Percentiles rank a stretch among this genome's conserved stretches.
These are phyloP conservation scores for Choristoneura fumiferana DNA, from an alignment of 1,140 invertebrate species.

Conservation along the genomic window DNA sequence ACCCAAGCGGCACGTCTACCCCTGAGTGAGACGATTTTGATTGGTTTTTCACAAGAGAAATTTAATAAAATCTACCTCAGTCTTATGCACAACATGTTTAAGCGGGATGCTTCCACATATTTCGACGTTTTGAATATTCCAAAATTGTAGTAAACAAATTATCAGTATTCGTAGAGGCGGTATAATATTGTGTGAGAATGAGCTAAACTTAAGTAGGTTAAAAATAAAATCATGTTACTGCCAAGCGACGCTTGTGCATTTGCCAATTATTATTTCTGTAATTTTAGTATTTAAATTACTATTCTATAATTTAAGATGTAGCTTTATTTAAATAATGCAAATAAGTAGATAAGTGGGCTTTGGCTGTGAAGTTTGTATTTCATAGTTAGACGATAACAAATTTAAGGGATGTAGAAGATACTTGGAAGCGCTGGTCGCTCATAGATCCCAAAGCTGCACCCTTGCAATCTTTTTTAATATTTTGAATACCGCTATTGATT, in stretches of 20 bases:
- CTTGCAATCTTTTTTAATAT: conserved; percentile 25
- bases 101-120: not conserved
- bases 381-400: conserved; percentile 32
- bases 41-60: conserved; percentile 11
- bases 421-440: conserved; percentile 57
- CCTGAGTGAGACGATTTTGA: not conserved
- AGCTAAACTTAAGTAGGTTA: conserved; percentile 11
- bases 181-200: not conserved
- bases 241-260: conserved; percentile 13
- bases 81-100: not conserved
- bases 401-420: conserved; percentile 29
- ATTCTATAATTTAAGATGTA: conserved; percentile 5
- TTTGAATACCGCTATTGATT: too few species aligned
- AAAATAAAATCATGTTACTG: conserved; percentile 15
- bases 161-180: conserved; percentile 7
- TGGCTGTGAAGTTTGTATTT: conserved; percentile 55
- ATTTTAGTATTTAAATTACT: conserved; percentile 1
- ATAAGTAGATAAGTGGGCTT: conserved; percentile 18
- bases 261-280: conserved; percentile 17
- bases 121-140: not conserved
- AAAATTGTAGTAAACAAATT: too few species aligned
- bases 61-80: conserved; percentile 9
- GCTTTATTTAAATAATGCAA: conserved; percentile 9
- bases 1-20: not conserved
- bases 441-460: conserved; percentile 29